Percentiles rank a stretch among this genome's conserved stretches.
These are phyloP conservation scores for Gallinago paraguaiae DNA, from an alignment of 2,113 vertebrate species.

Conservation along the genomic window DNA sequence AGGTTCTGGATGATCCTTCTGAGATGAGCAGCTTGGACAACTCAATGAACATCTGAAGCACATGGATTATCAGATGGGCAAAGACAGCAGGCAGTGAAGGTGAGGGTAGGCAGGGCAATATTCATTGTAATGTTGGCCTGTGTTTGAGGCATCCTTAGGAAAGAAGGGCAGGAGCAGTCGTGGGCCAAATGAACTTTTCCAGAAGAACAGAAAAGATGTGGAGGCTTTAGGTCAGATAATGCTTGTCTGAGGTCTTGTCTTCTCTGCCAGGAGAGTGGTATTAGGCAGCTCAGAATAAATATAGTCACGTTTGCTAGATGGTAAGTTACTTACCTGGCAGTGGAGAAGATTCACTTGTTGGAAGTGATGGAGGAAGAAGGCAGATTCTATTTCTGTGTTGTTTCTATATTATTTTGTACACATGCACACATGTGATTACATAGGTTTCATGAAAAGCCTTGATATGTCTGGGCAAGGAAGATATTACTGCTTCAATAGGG, in stretches of 20 bases:
- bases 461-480: background rate
- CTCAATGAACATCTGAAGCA: background rate
- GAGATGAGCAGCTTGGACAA: background rate
- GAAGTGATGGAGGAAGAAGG: background rate
- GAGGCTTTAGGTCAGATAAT: background rate
- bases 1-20: background rate
- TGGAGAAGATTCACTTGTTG: background rate
- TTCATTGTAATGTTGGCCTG: background rate
- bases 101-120: background rate
- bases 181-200: background rate
- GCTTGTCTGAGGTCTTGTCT: background rate
- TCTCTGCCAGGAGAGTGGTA: background rate
- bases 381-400: background rate
- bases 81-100: background rate
- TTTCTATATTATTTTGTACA: background rate
- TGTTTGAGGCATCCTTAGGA: background rate
- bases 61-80: background rate
- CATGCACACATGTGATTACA: rapidly evolving
- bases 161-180: background rate
- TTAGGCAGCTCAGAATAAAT: background rate
- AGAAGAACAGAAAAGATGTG: background rate
- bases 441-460: background rate
- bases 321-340: background rate
- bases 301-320: background rate
- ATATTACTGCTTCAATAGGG: background rate